Base-by-base conservation (phyloP, 2,888 invertebrate species). In the Acheta domesticus region DNA sequence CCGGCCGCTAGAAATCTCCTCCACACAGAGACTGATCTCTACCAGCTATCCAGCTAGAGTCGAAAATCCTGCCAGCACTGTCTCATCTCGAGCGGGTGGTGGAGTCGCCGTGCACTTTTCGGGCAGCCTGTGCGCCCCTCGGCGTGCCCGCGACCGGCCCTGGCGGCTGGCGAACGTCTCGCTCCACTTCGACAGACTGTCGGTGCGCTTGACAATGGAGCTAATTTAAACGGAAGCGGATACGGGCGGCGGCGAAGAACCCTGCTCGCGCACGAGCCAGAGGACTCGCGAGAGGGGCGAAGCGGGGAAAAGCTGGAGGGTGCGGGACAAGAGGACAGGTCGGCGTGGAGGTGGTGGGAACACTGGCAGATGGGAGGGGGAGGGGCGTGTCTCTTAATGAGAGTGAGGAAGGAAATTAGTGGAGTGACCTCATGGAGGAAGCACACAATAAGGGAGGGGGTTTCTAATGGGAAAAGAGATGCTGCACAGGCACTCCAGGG, bases 221-320 rank as follows among this genome's bases (percentile, higher is more conserved):
- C 62, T 62, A 62, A 62, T 62, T 62, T 62, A 62, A 62, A 62
- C 62, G 62, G 62, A 62, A 62, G 62, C 62, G 62, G 62, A 62
- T 62, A 62, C 62, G 14, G 62, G n/a, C 62, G 62, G 16, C 62
- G 62, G 62, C 16, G 62, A n/a, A 19, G 62, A 36, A 36, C 36
- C 36, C 36, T 36, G 36, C 36, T 8, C 36, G 36, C 36, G 36
- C 36, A 8, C 36, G 36, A 5, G 8, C 36, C 36, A 62, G 62
- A 14, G 62, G 16, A 12, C n/a, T 4, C 62, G 14, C 16, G n/a
- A 14, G 62, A n/a, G 16, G 16, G 62, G 62, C 62, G 12, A n/a
- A 62, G 14, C 16, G 16, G 62, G 62, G 14, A n/a, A 62, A 62
- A 62, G 62, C 3, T 5, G n/a, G 62, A 62, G 62, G 36, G 36